Evolutionary conservation across 2,797 vertebrate genomes (phyloP).

Genomic region (Micrastur ruficollis): DNA sequence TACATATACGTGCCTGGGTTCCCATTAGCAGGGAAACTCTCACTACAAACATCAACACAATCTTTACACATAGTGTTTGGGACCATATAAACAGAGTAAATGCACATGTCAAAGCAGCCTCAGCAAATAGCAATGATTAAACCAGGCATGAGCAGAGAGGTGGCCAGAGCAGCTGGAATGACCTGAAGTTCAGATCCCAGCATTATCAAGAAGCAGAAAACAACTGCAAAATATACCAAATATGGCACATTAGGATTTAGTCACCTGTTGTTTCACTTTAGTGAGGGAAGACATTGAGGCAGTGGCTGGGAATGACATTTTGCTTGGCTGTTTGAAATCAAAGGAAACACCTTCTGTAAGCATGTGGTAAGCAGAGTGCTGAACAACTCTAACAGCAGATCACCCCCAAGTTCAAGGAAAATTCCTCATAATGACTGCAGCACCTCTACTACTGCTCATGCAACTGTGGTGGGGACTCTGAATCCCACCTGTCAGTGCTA

Average conservation of each 20-base stretch:
- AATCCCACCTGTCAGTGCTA: background rate
- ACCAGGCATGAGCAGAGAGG: background rate
- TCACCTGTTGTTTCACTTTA: background rate
- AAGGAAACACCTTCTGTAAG: background rate
- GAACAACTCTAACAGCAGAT: background rate
- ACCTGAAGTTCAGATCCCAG: background rate
- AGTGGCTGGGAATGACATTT: background rate
- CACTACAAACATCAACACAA: background rate
- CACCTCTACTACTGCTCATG: background rate
- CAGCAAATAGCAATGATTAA: background rate
- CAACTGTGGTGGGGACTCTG: background rate
- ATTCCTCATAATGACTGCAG: background rate
- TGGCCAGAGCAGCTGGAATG: background rate
- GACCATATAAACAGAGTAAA: background rate
- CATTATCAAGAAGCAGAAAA: background rate
- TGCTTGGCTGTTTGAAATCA: background rate
- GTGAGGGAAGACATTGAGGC: background rate
- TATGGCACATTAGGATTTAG: background rate
- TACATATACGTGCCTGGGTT: background rate
- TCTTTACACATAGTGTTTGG: background rate
- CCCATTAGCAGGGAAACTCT: background rate
- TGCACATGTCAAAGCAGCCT: background rate
- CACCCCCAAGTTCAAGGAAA: background rate
- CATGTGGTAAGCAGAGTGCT: background rate
- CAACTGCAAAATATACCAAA: background rate